These are phyloP conservation scores for Acrobasis suavella DNA, from an alignment of 2,888 invertebrate genomes.

Conservation along the genomic window DNA sequence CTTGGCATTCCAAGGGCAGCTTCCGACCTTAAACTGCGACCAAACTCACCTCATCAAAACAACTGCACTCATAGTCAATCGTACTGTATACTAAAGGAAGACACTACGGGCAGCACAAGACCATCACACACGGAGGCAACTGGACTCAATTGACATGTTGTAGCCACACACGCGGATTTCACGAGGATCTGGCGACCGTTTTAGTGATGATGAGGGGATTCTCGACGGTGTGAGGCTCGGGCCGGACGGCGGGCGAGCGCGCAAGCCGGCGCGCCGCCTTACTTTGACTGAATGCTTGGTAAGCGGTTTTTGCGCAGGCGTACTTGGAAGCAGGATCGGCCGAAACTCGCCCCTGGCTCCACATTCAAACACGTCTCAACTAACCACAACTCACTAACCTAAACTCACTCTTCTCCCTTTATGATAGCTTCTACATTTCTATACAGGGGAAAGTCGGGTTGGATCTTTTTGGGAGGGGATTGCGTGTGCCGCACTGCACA, in stretches of 20 bases:
- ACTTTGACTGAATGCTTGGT: slow-evolving; percentile 66
- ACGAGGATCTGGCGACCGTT: slow-evolving; percentile 55
- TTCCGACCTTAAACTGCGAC: slow-evolving; percentile 52
- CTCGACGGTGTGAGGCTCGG: slow-evolving; percentile 63
- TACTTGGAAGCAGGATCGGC: slow-evolving; percentile 70
- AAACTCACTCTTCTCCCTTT: background rate
- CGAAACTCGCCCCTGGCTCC: slow-evolving; percentile 62
- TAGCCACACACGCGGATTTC: slow-evolving; percentile 48
- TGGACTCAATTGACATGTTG: slow-evolving; percentile 66
- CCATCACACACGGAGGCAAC: slow-evolving; percentile 43
- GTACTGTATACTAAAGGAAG: slow-evolving; percentile 66
- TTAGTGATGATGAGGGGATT: slow-evolving; percentile 65
- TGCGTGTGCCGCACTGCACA: slow-evolving; percentile 82
- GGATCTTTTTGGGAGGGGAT: slow-evolving; percentile 41
- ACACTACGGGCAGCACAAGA: slow-evolving; percentile 58
- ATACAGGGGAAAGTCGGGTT: background rate
- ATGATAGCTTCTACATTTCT: background rate
- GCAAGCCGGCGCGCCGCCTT: slow-evolving; percentile 81
- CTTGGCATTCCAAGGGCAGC: slow-evolving; percentile 63
- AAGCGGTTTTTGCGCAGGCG: slow-evolving; percentile 70
- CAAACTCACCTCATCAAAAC: slow-evolving; percentile 74
- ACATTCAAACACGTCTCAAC: slow-evolving; percentile 42
- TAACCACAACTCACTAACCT: background rate
- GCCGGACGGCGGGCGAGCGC: slow-evolving; percentile 80
- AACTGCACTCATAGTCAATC: slow-evolving; percentile 51